phyloP scores from a whole-genome alignment of 2,888 invertebrate genomes.

The Bombyx huttoni region DNA sequence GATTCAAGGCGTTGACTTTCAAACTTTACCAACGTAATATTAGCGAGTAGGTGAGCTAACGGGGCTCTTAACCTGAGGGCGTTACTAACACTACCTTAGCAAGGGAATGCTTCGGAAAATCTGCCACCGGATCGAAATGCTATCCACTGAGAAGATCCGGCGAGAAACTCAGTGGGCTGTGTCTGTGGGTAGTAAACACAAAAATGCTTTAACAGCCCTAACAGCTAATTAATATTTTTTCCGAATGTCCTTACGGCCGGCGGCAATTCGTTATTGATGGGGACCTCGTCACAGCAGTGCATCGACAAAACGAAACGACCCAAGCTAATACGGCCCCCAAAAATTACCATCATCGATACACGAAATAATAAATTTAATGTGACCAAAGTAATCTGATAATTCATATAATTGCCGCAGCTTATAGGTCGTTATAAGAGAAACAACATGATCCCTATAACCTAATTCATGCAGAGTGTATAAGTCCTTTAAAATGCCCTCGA shows the following conservation, averaged over 20 bases:
- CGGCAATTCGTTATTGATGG: conserved; percentile 34
- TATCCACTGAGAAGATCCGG: no score
- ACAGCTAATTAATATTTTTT: conserved; percentile 37
- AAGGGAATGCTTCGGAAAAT: no score
- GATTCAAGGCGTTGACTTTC: no score
- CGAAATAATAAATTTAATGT: conserved; percentile 17
- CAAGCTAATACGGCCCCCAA: conserved; percentile 1
- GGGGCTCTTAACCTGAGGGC: no score
- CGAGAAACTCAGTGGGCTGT: no score
- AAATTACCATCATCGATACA: conserved; percentile 19
- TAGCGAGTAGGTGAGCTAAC: no score
- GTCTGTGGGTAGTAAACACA: no score
- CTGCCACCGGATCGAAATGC: no score
- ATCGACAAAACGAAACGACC: conserved; percentile 11
- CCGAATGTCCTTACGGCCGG: conserved; percentile 23
- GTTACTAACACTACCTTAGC: no score
- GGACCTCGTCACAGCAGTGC: conserved; percentile 20
- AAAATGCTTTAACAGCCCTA: conserved; percentile 22
- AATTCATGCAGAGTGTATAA: background rate
- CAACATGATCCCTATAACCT: background rate
- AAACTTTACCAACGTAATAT: no score
- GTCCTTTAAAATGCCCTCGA: conserved; percentile 5
- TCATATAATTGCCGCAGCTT: conserved; percentile 33
- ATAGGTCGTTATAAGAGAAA: conserved; percentile 3
- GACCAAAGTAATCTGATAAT: conserved; percentile 39